Conservation (phyloP, 1,140 invertebrate species). For the Calosoma granatense region DNA sequence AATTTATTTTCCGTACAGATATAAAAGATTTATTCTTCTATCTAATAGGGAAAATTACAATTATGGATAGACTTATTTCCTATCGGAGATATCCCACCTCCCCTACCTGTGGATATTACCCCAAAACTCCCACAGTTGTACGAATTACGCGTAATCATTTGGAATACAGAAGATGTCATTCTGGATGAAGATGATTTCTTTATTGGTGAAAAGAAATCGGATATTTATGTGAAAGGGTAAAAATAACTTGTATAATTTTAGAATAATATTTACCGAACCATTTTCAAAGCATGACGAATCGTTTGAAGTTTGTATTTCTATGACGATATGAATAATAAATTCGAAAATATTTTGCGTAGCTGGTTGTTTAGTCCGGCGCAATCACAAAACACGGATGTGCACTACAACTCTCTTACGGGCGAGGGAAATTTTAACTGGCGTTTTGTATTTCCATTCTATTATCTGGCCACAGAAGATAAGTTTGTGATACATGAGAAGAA, state of each 20-base stretch:
- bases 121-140: slow-evolving; percentile 63
- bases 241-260: slow-evolving; percentile 20
- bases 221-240: slow-evolving; percentile 83
- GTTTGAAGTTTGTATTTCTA: background rate
- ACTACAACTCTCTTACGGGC: slow-evolving; percentile 66
- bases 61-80: slow-evolving; percentile 87
- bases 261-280: background rate
- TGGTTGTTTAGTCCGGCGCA: slow-evolving; percentile 64
- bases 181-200: slow-evolving; percentile 68
- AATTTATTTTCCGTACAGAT: no score
- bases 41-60: slow-evolving; percentile 71
- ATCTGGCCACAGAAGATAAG: slow-evolving; percentile 65
- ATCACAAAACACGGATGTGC: slow-evolving; percentile 71
- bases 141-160: slow-evolving; percentile 75
- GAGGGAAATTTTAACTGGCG: slow-evolving; percentile 88
- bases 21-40: no score
- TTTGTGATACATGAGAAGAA: slow-evolving; percentile 49
- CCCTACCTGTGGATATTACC: slow-evolving; percentile 59
- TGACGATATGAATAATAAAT: background rate
- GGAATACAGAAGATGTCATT: slow-evolving; percentile 66
- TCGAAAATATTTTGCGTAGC: slow-evolving; percentile 33
- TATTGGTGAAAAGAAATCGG: slow-evolving; percentile 67
- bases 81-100: slow-evolving; percentile 48
- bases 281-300: background rate
- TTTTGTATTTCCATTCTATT: slow-evolving; percentile 75